Evolutionary conservation across 2,888 invertebrate genomes (phyloP).

Genomic region (Chalcosyrphus nemorum): DNA sequence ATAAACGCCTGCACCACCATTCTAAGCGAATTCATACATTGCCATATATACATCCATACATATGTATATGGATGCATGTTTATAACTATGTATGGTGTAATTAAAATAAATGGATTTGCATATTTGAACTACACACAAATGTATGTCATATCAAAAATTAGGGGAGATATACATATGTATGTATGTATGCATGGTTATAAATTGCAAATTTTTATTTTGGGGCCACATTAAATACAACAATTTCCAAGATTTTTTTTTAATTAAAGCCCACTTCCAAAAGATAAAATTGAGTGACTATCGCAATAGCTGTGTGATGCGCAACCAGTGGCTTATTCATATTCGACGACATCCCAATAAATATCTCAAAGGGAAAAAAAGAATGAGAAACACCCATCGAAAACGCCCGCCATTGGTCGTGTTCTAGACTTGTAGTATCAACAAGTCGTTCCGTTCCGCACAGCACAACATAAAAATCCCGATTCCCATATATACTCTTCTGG

Average conservation of each 20-base stretch:
- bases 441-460: slow-evolving; percentile 51
- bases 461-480: slow-evolving; percentile 28
- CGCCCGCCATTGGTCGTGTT: slow-evolving; percentile 23
- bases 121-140: too few species aligned
- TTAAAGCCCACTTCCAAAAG: slow-evolving; percentile 10
- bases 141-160: too few species aligned
- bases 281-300: slow-evolving; percentile 39
- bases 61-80: too few species aligned
- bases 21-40: not conserved
- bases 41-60: too few species aligned
- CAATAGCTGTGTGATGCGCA: slow-evolving; percentile 35
- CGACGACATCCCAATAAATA: slow-evolving; percentile 53
- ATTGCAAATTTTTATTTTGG: too few species aligned
- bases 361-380: slow-evolving; percentile 19
- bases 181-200: too few species aligned
- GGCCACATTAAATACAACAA: not conserved
- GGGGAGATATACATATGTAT: too few species aligned
- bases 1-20: not conserved
- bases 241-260: too few species aligned
- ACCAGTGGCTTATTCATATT: slow-evolving; percentile 65
- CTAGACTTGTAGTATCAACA: slow-evolving; percentile 67
- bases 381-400: slow-evolving; percentile 39
- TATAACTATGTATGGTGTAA: too few species aligned
- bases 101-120: too few species aligned
- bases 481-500: slow-evolving; percentile 53